phyloP scores from a whole-genome alignment of 2,888 invertebrate species.

The Chelonus formosanus region DNA sequence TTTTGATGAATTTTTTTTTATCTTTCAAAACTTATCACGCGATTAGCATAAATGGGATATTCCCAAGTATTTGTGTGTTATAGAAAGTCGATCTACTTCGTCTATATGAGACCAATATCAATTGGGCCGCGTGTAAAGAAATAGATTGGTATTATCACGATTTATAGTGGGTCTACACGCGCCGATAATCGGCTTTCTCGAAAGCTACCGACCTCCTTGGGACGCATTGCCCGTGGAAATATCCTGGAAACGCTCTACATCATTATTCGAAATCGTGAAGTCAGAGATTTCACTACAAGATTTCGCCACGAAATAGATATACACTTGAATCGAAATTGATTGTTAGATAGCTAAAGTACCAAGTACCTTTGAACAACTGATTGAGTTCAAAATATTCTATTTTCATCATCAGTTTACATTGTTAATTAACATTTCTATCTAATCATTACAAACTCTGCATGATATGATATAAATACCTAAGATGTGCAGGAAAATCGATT shows the following conservation, averaged over 20 bases:
- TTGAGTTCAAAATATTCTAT: too few relatives aligned
- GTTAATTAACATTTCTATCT: too few relatives aligned
- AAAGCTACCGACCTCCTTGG: constrained; percentile 20
- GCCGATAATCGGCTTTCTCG: constrained; percentile 21
- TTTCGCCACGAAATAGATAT: constrained; percentile 18
- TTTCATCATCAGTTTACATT: too few relatives aligned
- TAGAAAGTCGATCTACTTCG: constrained; percentile 28
- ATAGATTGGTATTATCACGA: constrained; percentile 20
- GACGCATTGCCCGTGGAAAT: constrained; percentile 19
- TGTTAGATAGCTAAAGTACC: neutral
- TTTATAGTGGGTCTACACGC: constrained; percentile 28
- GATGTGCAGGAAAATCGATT: too few relatives aligned
- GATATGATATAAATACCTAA: too few relatives aligned
- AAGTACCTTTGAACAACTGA: too few relatives aligned
- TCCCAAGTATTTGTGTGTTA: constrained; percentile 11
- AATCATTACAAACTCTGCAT: too few relatives aligned
- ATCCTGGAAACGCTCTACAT: constrained; percentile 24
- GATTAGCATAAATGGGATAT: constrained; percentile 22
- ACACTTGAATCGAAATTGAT: constrained; percentile 17
- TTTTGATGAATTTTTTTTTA: constrained; percentile 13
- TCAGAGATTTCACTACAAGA: constrained; percentile 17
- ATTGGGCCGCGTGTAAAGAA: constrained; percentile 11
- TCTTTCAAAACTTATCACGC: constrained; percentile 12
- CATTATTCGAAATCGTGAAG: constrained; percentile 23
- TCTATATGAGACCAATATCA: constrained; percentile 5